Evolutionary conservation across 1,140 invertebrate species (phyloP).

Genomic region (Drosophila nebulosa): DNA sequence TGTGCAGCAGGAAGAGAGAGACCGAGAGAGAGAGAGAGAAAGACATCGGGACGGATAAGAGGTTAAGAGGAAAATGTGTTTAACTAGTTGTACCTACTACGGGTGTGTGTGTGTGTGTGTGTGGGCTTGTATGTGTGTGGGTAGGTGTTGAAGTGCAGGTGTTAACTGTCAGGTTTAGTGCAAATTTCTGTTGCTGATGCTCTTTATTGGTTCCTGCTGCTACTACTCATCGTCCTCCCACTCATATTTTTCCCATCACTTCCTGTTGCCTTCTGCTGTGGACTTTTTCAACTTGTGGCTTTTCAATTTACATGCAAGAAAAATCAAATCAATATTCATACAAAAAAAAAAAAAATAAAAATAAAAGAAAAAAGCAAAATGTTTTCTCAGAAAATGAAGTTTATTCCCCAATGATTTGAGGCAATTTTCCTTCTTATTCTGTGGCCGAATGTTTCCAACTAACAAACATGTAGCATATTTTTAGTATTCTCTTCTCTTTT

Average conservation of each 20-base stretch:
- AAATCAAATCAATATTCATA: background rate
- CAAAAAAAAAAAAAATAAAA: background rate
- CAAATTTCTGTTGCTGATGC: slow-evolving; percentile 13
- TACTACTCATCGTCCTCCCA: background rate
- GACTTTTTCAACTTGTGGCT: background rate
- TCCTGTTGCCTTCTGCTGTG: background rate
- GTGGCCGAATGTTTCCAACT: slow-evolving; percentile 1
- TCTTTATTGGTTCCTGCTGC: background rate
- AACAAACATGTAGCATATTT: slow-evolving; percentile 51
- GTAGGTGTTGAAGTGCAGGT: slow-evolving; percentile 58
- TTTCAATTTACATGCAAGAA: background rate
- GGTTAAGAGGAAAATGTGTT: slow-evolving; percentile 33
- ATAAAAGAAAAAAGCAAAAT: background rate
- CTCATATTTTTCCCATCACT: background rate
- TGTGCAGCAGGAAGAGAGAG: background rate
- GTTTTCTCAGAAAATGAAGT: background rate
- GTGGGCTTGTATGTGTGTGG: background rate
- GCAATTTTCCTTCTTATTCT: slow-evolving; percentile 35
- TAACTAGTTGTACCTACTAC: slow-evolving; percentile 10
- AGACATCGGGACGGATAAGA: background rate
- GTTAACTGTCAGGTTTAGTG: slow-evolving; percentile 51
- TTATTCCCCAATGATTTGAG: background rate
- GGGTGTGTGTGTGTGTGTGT: background rate
- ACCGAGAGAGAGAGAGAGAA: no score
- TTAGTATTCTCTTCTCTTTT: background rate